These are phyloP conservation scores for Neocrepidodera transversa DNA, from an alignment of 2,888 invertebrate genomes.

Conservation along the genomic window DNA sequence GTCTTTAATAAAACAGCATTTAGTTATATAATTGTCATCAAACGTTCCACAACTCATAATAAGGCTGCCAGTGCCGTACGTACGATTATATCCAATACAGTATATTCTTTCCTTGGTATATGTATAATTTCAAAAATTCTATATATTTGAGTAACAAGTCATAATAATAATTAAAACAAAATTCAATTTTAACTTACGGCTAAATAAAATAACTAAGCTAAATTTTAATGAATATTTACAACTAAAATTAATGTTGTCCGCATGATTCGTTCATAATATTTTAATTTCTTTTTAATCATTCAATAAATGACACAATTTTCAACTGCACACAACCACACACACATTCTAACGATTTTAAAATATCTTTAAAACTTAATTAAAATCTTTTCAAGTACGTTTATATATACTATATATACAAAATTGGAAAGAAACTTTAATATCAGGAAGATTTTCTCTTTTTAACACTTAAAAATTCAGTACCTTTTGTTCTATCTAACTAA, in stretches of 20 bases:
- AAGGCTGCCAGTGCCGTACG: constrained; percentile 44
- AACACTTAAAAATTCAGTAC: constrained; percentile 41
- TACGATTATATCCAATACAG: constrained; percentile 41
- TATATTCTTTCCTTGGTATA: constrained; percentile 36
- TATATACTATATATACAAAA: constrained; percentile 46
- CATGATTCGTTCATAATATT: constrained; percentile 34
- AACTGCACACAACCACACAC: constrained; percentile 50
- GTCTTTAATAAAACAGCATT: constrained; percentile 32
- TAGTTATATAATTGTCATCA: constrained; percentile 33
- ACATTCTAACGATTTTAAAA: constrained; percentile 37
- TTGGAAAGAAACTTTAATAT: constrained; percentile 39
- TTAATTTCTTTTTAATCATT: constrained; percentile 33
- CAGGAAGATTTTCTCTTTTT: constrained; percentile 41
- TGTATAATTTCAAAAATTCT: constrained; percentile 41
- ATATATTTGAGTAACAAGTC: constrained; percentile 28
- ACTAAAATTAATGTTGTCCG: constrained; percentile 47
- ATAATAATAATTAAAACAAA: constrained; percentile 47
- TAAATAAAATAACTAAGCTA: constrained; percentile 50
- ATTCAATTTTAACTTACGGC: constrained; percentile 40
- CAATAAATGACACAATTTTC: constrained; percentile 43
- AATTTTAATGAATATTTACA: constrained; percentile 52
- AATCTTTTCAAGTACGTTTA: constrained; percentile 38
- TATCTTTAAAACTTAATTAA: constrained; percentile 36
- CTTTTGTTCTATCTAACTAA: constrained; percentile 39
- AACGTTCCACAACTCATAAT: constrained; percentile 43